phyloP scores from a whole-genome alignment of 2,113 vertebrate genomes.

The Cichladusa arquata region DNA sequence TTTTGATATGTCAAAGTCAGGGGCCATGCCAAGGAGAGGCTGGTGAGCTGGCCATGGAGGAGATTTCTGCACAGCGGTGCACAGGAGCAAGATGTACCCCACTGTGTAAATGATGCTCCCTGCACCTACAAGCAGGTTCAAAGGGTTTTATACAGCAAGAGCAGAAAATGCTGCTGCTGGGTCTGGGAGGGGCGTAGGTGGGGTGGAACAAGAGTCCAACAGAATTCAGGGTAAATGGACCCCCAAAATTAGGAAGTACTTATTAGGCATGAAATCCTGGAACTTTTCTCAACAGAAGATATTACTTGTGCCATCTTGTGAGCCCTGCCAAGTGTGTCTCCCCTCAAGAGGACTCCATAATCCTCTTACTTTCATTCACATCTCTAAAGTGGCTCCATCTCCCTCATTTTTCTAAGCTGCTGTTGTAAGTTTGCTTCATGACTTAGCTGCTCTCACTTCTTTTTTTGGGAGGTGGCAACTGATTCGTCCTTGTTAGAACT shows the following conservation, averaged over 20 bases:
- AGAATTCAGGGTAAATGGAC: neutral
- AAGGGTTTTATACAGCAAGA: neutral
- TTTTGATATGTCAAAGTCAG: conserved; percentile 44
- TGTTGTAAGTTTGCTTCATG: neutral
- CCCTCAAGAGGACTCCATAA: neutral
- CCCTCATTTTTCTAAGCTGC: conserved; percentile 33
- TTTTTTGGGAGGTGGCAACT: neutral
- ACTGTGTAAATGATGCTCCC: conserved; percentile 48
- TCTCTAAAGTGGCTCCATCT: neutral
- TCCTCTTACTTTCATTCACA: conserved; percentile 49
- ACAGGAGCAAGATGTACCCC: conserved; percentile 63
- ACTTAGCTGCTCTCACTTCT: neutral
- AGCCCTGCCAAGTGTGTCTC: neutral
- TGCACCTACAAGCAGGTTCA: neutral
- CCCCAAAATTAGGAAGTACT: neutral
- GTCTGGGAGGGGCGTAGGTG: neutral
- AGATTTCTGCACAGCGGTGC: conserved; percentile 64
- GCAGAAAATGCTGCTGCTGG: neutral
- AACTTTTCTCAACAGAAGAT: neutral
- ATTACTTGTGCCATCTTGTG: neutral
- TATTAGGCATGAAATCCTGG: neutral
- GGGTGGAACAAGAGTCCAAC: neutral
- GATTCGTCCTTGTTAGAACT: neutral
- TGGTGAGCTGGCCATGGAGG: conserved; percentile 44
- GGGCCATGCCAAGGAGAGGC: conserved; percentile 57